Base-by-base conservation (phyloP, 1,140 invertebrate genomes). In the Popillia japonica region DNA sequence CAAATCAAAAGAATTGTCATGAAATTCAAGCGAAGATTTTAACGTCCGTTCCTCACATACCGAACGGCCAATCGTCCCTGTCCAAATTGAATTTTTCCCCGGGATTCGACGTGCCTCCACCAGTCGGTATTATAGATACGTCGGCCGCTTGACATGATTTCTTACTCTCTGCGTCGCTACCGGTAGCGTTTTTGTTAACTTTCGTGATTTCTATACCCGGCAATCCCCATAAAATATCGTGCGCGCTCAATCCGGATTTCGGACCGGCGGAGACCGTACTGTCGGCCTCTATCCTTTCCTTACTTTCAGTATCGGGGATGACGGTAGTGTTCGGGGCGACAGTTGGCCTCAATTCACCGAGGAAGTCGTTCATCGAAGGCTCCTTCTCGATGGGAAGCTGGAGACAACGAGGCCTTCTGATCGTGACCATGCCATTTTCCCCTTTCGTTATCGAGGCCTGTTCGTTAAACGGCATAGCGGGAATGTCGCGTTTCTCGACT, bases 401-500 rank as follows among this genome's bases (percentile, higher is more conserved):
- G 64, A 84, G 83, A 59, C 84, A 78, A 40, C 83, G 79, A 0
- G 93, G 93, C 87, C 94, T 94, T 14, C 94, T 88, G 42, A 95
- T 95, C 0, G 94, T 95, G 48, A 94, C 94, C 93, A 95, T 95
- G 10, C 92, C 92, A 81, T 92, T 92, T 79, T 92, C 92, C 64
- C 91, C 91, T 81, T 92, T 92, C 82, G 92, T 92, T 78, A 93
- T 93, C 0, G 92, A 90, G 1, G 92, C 91, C 75, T 90, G 90
- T 22, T 88, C 87, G 64, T 82, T 80, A 40, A 42, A 76, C 3
- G 83, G 72, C 27, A 80, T 74, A 11, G 77, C 55, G 8, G 81
- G 76, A 22, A 75, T 20, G 48, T 79, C 74, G n/a, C n/a, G 9
- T n/a, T 76, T 79, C 17, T 76, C 75, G 27, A 34, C 48, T 17